Evolutionary conservation across 1,140 invertebrate genomes (phyloP).

Genomic region (Laodelphax striatellus): DNA sequence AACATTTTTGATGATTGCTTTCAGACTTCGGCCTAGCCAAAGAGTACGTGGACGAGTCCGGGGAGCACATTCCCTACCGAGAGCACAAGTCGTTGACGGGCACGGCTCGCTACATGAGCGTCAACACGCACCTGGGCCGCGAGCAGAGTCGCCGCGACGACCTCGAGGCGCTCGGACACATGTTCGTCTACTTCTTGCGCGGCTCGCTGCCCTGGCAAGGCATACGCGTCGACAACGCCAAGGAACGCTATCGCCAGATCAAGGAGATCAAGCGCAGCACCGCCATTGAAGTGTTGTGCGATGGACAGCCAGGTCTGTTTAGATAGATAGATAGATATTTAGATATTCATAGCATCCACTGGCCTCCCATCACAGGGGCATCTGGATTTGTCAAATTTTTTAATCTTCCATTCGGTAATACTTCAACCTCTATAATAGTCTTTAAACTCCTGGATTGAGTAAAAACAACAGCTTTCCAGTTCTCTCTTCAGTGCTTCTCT

Average conservation of each 20-base stretch:
- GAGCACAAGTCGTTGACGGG: conserved; percentile 97
- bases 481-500: no score
- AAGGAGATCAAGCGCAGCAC: conserved; percentile 59
- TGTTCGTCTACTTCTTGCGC: conserved; percentile 72
- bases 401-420: no score
- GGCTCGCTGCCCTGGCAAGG: conserved; percentile 73
- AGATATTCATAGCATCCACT: no score
- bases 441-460: no score
- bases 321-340: no score
- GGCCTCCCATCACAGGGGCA: not conserved
- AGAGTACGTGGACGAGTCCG: conserved; percentile 98
- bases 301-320: conserved; percentile 41
- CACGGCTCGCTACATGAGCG: conserved; percentile 97
- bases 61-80: conserved; percentile 98
- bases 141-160: conserved; percentile 70
- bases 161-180: conserved; percentile 67
- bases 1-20: not conserved
- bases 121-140: conserved; percentile 97
- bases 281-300: conserved; percentile 54
- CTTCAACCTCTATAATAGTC: no score
- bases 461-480: no score
- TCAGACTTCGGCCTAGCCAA: conserved; percentile 97
- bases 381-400: no score
- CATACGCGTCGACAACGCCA: conserved; percentile 64
- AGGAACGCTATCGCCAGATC: conserved; percentile 65